Conservation (phyloP, 2,113 vertebrate species). For the Scytalopus superciliaris region DNA sequence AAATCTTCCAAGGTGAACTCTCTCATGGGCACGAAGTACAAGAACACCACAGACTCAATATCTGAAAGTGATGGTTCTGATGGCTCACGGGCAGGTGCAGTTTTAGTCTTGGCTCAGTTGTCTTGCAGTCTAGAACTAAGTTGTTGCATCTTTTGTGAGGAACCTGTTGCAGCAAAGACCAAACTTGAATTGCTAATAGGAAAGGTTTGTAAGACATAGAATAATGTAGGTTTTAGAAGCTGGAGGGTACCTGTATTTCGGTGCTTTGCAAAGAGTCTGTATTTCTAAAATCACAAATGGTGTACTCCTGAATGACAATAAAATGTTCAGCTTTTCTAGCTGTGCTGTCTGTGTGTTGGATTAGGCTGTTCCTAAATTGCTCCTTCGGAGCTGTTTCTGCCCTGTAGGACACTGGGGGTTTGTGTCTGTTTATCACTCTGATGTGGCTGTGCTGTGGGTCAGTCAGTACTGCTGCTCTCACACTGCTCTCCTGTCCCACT, state of each 20-base stretch:
- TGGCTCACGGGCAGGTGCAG: neutral
- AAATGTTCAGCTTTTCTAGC: conserved; percentile 74
- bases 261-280: conserved; percentile 43
- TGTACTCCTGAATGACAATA: conserved; percentile 68
- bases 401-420: accelerated
- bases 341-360: neutral
- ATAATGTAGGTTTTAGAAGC: neutral
- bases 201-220: neutral
- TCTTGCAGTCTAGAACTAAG: neutral
- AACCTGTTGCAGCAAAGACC: neutral
- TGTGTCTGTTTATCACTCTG: accelerated
- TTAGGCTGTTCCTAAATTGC: neutral
- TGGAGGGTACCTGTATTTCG: conserved; percentile 14
- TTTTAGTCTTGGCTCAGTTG: neutral
- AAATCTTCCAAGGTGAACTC: conserved; percentile 1
- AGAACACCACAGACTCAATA: neutral
- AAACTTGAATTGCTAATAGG: neutral
- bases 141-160: neutral
- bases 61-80: conserved; percentile 9
- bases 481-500: too few species aligned
- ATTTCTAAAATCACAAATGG: conserved; percentile 50
- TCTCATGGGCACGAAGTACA: neutral
- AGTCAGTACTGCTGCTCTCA: accelerated
- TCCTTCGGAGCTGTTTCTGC: accelerated
- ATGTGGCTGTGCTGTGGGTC: neutral